Conservation (phyloP, 2,113 vertebrate species). For the Perognathus longimembris region DNA sequence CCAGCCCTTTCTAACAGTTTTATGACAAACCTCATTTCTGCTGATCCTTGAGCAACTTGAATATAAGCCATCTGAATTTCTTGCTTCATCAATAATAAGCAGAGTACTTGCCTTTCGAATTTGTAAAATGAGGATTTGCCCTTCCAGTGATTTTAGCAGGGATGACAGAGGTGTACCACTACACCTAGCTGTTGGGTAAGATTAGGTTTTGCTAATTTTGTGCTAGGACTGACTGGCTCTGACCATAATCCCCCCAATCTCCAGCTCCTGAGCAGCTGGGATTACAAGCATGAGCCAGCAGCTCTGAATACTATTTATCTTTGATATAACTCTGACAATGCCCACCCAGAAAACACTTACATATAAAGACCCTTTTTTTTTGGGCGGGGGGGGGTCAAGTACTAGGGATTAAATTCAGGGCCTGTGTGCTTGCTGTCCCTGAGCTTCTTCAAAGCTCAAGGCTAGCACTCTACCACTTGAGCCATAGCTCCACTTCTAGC, state of each 20-base stretch:
- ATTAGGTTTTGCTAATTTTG: neutral
- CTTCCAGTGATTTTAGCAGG: neutral
- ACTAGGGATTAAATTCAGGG: no score
- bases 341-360: neutral
- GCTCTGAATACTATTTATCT: neutral
- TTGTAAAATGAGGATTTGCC: conserved; percentile 27
- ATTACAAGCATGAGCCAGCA: no score
- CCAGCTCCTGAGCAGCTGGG: no score
- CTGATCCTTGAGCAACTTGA: neutral
- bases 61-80: conserved; percentile 6
- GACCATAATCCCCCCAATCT: no score
- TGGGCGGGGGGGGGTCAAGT: no score
- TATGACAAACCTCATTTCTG: conserved; percentile 22
- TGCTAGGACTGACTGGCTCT: neutral
- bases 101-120: neutral
- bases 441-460: no score
- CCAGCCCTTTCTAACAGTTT: neutral
- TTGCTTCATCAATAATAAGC: neutral
- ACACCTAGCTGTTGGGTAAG: no score
- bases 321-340: neutral
- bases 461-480: no score
- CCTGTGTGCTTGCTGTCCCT: no score
- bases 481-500: no score
- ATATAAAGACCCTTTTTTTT: neutral
- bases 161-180: no score